Base-by-base conservation (phyloP, 2,797 vertebrate species). In the Lithobates pipiens region DNA sequence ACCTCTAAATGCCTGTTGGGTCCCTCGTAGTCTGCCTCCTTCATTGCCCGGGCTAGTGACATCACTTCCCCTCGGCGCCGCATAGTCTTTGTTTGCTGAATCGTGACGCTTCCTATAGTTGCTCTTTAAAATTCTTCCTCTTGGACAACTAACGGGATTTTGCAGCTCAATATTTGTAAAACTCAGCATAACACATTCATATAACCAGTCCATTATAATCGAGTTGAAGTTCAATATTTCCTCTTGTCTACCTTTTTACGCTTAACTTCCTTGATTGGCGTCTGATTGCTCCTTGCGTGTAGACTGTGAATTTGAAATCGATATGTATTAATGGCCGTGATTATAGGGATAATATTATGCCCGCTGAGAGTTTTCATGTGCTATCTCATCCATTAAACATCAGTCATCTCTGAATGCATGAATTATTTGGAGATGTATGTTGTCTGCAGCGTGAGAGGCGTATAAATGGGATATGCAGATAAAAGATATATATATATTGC, bases 311-410 rank as follows among this genome's bases (percentile, higher is more conserved):
- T 78, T 78, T 68, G 11, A 68, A 68, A 78, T 46, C 77, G 67
- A 44, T 79, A 79, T 44, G 25, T 79, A 34, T 79, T 79, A 79
- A 68, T 79, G 77, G 18, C 71, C 9, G 39, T 76, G 36, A 83
- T 76, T 83, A 67, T 32, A 27, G 32, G 27, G 70, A 23, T 36
- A n/a, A 63, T 25, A 61, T 65, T 74, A 15, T 74, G 54, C 72
- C 16, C 42, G 68, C 78, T 71, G 42, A 10, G 34, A 44, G 80
- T 50, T 18, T 44, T 73, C 65, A 70, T 82, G 70, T 36, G 78
- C 32, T n/a, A 42, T 72, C 70, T 82, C 80, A 73, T 73, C 80
- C 80, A 82, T 82, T 71, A 82, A 74, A 82, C 72, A 82, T 82
- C 54, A 82, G 46, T 74, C 39, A 54, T 27, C 23, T 36, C 54